Evolutionary conservation across 2,888 invertebrate species (phyloP).

Genomic region (Pecten maximus): DNA sequence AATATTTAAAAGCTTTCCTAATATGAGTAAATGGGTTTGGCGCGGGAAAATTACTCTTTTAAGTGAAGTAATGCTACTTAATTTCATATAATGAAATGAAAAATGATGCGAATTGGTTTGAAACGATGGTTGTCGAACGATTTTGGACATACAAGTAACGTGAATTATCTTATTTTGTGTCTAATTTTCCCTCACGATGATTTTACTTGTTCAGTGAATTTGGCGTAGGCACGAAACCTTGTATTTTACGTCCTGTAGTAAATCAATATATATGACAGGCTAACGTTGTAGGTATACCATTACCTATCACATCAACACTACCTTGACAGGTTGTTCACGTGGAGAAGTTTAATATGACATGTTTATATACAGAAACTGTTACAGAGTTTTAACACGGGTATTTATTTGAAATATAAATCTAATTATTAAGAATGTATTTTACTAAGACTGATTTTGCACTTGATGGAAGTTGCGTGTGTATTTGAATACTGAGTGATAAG

Average conservation of each 20-base stretch:
- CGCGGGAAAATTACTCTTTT: slow-evolving; percentile 44
- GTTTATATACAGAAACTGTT: too few species aligned
- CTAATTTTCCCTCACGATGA: not conserved
- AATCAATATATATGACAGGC: not conserved
- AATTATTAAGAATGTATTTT: too few species aligned
- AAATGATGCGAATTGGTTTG: slow-evolving; percentile 45
- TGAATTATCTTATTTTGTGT: slow-evolving; percentile 22
- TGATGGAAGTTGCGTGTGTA: too few species aligned
- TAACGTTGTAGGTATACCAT: not conserved
- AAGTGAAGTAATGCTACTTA: slow-evolving; percentile 52
- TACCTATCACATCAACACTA: too few species aligned
- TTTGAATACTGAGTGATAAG: too few species aligned
- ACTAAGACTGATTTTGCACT: too few species aligned
- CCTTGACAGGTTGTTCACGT: too few species aligned
- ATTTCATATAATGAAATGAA: slow-evolving; percentile 53
- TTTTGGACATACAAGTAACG: slow-evolving; percentile 29
- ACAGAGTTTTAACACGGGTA: too few species aligned
- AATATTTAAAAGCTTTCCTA: slow-evolving; percentile 46
- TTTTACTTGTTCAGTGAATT: slow-evolving; percentile 17
- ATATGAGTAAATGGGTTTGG: slow-evolving; percentile 46
- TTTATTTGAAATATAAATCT: too few species aligned
- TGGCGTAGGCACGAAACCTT: slow-evolving; percentile 6
- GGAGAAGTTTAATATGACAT: too few species aligned
- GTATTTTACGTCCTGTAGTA: not conserved
- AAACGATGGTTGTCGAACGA: slow-evolving; percentile 25